Conservation (phyloP, 2,888 invertebrate species). For the Cataglyphis altisquamis region DNA sequence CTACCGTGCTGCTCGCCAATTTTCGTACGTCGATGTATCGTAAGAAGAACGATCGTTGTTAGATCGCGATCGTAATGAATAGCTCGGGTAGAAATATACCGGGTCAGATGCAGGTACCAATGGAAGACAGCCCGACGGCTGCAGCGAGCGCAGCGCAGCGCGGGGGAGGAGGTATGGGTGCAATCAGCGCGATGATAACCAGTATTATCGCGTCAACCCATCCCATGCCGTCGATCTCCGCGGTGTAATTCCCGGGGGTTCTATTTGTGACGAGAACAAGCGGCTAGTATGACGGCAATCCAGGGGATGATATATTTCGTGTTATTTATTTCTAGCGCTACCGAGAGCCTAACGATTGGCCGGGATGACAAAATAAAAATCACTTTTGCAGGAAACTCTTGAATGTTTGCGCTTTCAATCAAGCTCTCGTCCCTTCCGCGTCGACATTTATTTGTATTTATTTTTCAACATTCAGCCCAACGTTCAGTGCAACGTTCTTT, state of each 20-base stretch:
- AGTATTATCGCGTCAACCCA: constrained; percentile 83
- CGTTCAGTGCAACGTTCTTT: not conserved
- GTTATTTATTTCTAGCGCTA: constrained; percentile 73
- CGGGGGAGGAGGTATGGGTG: constrained; percentile 70
- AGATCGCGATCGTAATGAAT: constrained; percentile 68
- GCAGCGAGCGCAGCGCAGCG: constrained; percentile 54
- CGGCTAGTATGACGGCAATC: constrained; percentile 68
- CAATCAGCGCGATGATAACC: constrained; percentile 84
- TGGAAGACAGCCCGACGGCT: constrained; percentile 68
- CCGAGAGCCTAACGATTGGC: constrained; percentile 35
- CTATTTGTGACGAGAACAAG: constrained; percentile 79
- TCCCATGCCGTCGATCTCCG: constrained; percentile 73
- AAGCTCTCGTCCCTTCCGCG: constrained; percentile 43
- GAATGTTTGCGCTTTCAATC: constrained; percentile 63
- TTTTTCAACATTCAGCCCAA: constrained; percentile 7
- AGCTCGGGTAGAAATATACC: constrained; percentile 67
- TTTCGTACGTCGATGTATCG: constrained; percentile 68
- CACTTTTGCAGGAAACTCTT: constrained; percentile 43
- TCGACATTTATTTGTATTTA: not conserved
- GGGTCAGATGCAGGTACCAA: constrained; percentile 67
- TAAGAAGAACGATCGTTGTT: constrained; percentile 66
- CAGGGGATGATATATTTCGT: constrained; percentile 69
- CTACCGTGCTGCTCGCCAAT: constrained; percentile 60
- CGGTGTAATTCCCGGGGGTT: constrained; percentile 80
- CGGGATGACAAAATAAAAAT: constrained; percentile 67